Evolutionary conservation across 1,140 invertebrate species (phyloP).

Genomic region (Orussus abietinus): DNA sequence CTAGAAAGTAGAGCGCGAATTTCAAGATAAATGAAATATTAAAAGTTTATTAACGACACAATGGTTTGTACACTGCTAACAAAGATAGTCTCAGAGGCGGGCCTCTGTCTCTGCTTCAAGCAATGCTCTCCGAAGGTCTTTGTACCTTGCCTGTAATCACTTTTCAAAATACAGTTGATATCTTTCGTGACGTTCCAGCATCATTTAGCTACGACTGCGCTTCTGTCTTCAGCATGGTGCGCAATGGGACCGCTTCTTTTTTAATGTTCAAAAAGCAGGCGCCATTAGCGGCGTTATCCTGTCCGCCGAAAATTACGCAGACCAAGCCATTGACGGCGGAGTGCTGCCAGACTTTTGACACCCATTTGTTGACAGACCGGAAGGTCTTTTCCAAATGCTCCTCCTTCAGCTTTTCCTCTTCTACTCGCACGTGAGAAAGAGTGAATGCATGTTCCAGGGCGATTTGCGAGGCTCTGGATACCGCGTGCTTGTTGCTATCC

Average conservation of each 20-base stretch:
- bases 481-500: constrained; percentile 52
- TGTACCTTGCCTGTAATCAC: background rate
- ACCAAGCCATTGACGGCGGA: constrained; percentile 54
- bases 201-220: background rate
- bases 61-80: constrained; percentile 19
- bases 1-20: too few species aligned
- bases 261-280: constrained; percentile 55
- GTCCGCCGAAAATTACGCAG: constrained; percentile 59
- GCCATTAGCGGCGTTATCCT: constrained; percentile 47
- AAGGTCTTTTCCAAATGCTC: constrained; percentile 49
- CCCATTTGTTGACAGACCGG: constrained; percentile 59
- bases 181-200: constrained; percentile 4
- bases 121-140: background rate
- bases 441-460: constrained; percentile 54
- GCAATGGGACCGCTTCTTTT: constrained; percentile 20
- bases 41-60: constrained; percentile 28
- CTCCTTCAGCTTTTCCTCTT: constrained; percentile 38
- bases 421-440: constrained; percentile 59
- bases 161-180: constrained; percentile 10
- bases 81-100: constrained; percentile 8
- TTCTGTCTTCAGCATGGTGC: background rate
- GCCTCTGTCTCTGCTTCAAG: background rate
- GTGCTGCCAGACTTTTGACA: constrained; percentile 59
- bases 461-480: constrained; percentile 53
- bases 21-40: constrained; percentile 20